These are phyloP conservation scores for Megastigmus dorsalis DNA, from an alignment of 2,888 invertebrate species.

Conservation along the genomic window DNA sequence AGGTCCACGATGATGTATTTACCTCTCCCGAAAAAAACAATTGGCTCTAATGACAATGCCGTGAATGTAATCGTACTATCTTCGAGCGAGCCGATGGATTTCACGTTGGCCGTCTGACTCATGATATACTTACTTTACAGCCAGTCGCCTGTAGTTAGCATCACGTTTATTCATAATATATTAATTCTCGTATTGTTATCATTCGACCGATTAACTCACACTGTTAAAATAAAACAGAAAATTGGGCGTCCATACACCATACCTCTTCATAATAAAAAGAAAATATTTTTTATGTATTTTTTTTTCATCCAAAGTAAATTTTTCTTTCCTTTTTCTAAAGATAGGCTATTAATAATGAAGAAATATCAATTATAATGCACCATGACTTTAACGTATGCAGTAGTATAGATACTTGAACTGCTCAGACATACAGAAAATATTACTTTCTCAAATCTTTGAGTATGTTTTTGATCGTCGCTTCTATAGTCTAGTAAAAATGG, in stretches of 20 bases:
- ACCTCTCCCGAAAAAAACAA: not conserved
- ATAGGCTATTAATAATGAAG: too few species aligned
- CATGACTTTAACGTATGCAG: too few species aligned
- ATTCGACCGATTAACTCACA: not conserved
- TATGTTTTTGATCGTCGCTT: too few species aligned
- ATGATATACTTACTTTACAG: constrained; percentile 69
- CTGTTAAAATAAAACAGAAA: not conserved
- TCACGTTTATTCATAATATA: constrained; percentile 32
- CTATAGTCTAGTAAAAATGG: too few species aligned
- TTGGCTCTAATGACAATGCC: constrained; percentile 6
- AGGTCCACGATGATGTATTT: constrained; percentile 15
- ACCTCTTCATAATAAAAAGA: not conserved
- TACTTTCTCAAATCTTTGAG: too few species aligned
- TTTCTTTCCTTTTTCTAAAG: not conserved
- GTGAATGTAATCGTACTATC: constrained; percentile 16
- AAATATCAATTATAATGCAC: too few species aligned
- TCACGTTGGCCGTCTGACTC: constrained; percentile 33
- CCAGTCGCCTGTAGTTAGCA: constrained; percentile 81
- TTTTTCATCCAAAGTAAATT: not conserved
- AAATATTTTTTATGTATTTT: not conserved
- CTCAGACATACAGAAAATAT: too few species aligned
- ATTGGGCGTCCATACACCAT: not conserved
- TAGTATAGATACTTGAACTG: too few species aligned
- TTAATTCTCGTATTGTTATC: constrained; percentile 21
- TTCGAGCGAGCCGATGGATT: constrained; percentile 64